Conservation (phyloP, 2,888 invertebrate genomes). For the Drosophila ezoana region DNA sequence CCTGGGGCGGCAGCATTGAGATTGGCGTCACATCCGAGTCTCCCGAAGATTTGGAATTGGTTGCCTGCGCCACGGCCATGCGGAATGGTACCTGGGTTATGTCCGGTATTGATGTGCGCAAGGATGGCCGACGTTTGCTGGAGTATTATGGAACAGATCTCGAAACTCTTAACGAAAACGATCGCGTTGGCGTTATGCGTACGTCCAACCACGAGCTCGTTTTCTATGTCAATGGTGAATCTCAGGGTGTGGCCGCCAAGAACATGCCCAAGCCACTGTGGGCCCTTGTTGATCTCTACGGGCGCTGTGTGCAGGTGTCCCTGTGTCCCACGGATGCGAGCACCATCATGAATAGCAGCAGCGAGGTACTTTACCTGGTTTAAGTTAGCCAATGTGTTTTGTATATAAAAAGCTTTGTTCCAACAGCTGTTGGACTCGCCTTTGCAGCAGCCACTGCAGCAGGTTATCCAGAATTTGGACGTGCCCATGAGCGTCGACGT, state of each 20-base stretch:
- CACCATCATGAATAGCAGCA: constrained; percentile 6
- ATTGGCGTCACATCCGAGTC: constrained; percentile 90
- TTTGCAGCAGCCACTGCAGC: constrained; percentile 66
- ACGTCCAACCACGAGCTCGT: constrained; percentile 92
- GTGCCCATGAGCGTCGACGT: constrained; percentile 84
- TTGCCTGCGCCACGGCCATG: constrained; percentile 92
- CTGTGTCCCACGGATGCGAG: constrained; percentile 64
- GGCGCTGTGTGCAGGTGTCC: constrained; percentile 92
- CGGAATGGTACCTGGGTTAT: constrained; percentile 95
- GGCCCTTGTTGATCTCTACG: constrained; percentile 93
- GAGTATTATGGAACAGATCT: constrained; percentile 95
- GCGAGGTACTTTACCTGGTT: constrained; percentile 21
- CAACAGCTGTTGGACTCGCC: constrained; percentile 59
- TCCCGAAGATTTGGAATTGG: constrained; percentile 89
- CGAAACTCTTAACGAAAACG: constrained; percentile 92
- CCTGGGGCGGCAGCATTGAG: constrained; percentile 92
- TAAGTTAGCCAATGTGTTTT: neutral
- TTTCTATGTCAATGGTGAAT: constrained; percentile 95
- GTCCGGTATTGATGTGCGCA: constrained; percentile 93
- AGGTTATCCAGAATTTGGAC: constrained; percentile 82
- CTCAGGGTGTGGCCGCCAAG: constrained; percentile 93
- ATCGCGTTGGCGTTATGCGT: constrained; percentile 93
- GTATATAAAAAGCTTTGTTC: neutral
- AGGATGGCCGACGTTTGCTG: constrained; percentile 92
- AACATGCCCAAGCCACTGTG: constrained; percentile 91